These are phyloP conservation scores for Diadophis punctatus DNA, from an alignment of 2,113 vertebrate species.

Conservation along the genomic window DNA sequence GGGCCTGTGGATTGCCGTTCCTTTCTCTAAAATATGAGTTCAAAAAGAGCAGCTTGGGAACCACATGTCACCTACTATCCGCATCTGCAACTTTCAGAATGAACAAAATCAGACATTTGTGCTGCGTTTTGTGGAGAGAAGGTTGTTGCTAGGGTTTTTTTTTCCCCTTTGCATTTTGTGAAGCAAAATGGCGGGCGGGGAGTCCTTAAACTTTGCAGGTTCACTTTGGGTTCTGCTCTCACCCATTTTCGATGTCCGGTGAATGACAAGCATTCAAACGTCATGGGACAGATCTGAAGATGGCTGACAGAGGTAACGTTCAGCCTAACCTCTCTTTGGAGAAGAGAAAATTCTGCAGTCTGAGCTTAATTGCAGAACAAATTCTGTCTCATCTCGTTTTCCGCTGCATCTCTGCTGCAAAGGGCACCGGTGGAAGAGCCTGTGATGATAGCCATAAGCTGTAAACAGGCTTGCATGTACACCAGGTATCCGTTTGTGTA, in stretches of 20 bases:
- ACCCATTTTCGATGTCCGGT: not conserved
- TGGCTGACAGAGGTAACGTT: not conserved
- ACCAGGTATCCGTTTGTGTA: not conserved
- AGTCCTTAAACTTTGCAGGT: not conserved
- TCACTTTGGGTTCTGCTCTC: not conserved
- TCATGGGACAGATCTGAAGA: not conserved
- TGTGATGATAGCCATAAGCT: not conserved
- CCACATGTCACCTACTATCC: not conserved
- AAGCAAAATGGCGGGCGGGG: not conserved
- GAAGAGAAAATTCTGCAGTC: not conserved
- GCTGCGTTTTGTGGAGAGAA: not conserved
- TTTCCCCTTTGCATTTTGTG: not conserved
- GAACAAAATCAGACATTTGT: not conserved
- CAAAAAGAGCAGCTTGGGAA: not conserved
- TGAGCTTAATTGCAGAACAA: not conserved
- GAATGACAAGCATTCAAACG: not conserved
- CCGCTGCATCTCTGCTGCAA: not conserved
- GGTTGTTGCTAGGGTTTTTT: not conserved
- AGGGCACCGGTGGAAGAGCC: not conserved
- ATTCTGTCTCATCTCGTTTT: not conserved
- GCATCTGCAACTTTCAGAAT: not conserved
- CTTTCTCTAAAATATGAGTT: not conserved
- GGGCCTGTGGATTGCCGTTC: not conserved
- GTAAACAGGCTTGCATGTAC: not conserved
- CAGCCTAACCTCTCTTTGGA: not conserved